These are phyloP conservation scores for Standfussiana lucernea DNA, from an alignment of 2,888 invertebrate species.

Conservation along the genomic window DNA sequence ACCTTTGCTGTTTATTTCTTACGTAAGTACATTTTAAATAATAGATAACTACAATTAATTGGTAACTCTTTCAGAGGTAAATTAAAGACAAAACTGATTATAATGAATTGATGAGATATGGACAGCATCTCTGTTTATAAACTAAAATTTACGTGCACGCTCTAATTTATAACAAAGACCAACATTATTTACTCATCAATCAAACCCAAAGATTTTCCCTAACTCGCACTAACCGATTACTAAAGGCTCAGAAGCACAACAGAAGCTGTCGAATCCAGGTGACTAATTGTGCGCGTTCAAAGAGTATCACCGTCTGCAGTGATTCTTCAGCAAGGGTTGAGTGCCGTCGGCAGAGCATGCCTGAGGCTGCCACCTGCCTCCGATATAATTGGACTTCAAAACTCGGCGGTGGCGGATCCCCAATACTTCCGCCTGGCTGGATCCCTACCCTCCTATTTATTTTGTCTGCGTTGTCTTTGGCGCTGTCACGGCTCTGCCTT, in stretches of 20 bases:
- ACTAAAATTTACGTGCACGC: not conserved
- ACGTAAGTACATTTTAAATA: not conserved
- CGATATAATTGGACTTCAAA: conserved; percentile 91
- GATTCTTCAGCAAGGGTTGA: conserved; percentile 63
- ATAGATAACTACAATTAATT: not conserved
- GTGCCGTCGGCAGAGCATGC: conserved; percentile 61
- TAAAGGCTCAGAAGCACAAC: conserved; percentile 20
- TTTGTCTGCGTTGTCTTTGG: conserved; percentile 89
- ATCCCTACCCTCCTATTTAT: conserved; percentile 87
- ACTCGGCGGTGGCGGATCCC: conserved; percentile 88
- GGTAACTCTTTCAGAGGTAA: not conserved
- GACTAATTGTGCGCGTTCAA: conserved; percentile 58
- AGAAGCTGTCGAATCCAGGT: conserved; percentile 51
- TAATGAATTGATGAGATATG: not conserved
- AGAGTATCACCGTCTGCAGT: conserved; percentile 42
- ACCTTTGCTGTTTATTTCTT: not conserved
- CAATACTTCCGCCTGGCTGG: conserved; percentile 89
- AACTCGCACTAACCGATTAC: conserved; percentile 25
- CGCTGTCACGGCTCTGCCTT: conserved; percentile 85
- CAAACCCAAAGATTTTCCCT: conserved; percentile 6
- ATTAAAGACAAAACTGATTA: not conserved
- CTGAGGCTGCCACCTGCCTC: conserved; percentile 81
- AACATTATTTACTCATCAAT: conserved; percentile 1
- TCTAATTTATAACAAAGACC: not conserved
- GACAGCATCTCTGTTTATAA: not conserved